A percentile compares a stretch with the other conserved stretches of the same genome.
Evolutionary conservation across 30 jellyfish, hydroid and myxozoan genomes (phyloP).

Genomic region (Aurelia coerulea): DNA sequence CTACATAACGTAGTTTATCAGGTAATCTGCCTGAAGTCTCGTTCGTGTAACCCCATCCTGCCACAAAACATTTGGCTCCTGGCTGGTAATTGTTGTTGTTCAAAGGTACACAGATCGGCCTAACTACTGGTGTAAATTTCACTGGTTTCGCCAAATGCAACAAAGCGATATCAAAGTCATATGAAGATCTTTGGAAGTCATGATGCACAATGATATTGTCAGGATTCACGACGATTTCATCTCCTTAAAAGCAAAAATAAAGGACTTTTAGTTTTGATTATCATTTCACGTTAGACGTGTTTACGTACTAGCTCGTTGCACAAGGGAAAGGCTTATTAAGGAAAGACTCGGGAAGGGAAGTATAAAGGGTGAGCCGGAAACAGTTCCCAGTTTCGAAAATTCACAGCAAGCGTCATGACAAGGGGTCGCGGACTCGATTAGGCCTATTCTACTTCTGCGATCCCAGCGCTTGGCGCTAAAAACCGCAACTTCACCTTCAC

Average conservation of each 20-base stretch:
- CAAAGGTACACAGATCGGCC: constrained; percentile 59
- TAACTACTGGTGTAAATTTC: constrained; percentile 6
- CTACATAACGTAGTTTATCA: constrained; percentile 34
- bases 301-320: too few relatives aligned
- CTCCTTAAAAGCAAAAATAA: background rate
- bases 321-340: too few relatives aligned
- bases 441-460: too few relatives aligned
- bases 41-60: constrained; percentile 72
- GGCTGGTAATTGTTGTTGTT: constrained; percentile 20
- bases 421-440: too few relatives aligned
- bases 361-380: too few relatives aligned
- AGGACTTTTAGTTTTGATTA: too few relatives aligned
- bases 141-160: constrained; percentile 24
- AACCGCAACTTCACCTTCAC: too few relatives aligned
- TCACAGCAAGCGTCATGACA: too few relatives aligned
- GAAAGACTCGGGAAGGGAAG: too few relatives aligned
- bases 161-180: constrained; percentile 57
- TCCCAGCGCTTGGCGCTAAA: too few relatives aligned
- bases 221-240: constrained; percentile 32
- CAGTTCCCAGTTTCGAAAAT: too few relatives aligned
- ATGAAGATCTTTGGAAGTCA: background rate
- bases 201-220: constrained; percentile 47
- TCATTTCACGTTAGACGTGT: too few relatives aligned
- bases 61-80: constrained; percentile 48
- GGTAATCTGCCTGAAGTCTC: constrained; percentile 34